Evolutionary conservation across 2,888 invertebrate genomes (phyloP).

Genomic region (Mesochorus sp.): DNA sequence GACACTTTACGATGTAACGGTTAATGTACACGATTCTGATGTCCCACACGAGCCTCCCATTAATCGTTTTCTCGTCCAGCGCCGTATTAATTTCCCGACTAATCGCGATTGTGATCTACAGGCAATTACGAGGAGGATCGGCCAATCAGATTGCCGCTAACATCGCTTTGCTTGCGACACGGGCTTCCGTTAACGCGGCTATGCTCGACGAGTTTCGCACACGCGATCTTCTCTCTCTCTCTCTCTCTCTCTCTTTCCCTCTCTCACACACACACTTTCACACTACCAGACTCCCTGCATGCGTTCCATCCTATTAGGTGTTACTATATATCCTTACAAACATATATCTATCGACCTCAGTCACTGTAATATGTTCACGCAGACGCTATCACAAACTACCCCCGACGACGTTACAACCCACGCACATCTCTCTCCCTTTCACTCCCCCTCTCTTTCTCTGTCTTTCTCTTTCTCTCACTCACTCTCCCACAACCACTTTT

Average conservation of each 20-base stretch:
- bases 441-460: not conserved
- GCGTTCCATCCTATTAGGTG: conserved; percentile 46
- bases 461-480: not conserved
- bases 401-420: conserved; percentile 30
- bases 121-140: conserved; percentile 78
- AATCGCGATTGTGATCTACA: conserved; percentile 80
- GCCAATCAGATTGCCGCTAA: conserved; percentile 73
- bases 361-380: conserved; percentile 12
- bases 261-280: not conserved
- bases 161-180: conserved; percentile 69
- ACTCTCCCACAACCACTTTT: not conserved
- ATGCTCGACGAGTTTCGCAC: conserved; percentile 72
- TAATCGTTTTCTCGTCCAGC: conserved; percentile 73
- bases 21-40: no score
- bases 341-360: not conserved
- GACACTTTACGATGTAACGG: no score
- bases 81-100: conserved; percentile 78
- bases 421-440: conserved; percentile 1
- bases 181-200: conserved; percentile 71
- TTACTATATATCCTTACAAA: conserved; percentile 19
- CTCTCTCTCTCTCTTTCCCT: not conserved
- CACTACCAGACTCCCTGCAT: conserved; percentile 21
- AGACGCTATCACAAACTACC: conserved; percentile 19
- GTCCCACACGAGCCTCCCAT: conserved; percentile 63
- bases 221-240: conserved; percentile 64